These are phyloP conservation scores for Xiphorhynchus erythropygius DNA, from an alignment of 2,797 vertebrate species.

Conservation along the genomic window DNA sequence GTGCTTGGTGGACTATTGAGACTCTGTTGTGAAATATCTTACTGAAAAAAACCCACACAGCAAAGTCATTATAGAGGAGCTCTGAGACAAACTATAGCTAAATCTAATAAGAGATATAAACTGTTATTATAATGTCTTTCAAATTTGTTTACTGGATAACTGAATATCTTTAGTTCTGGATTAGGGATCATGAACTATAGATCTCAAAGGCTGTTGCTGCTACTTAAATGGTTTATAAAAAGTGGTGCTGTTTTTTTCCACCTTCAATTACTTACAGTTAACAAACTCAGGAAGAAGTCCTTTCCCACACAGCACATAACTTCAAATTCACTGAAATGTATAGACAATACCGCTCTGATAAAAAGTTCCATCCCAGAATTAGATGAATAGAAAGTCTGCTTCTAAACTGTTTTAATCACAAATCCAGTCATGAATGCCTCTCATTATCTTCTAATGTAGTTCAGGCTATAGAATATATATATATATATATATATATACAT, in stretches of 20 bases:
- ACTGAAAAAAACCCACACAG: background rate
- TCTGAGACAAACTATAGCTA: background rate
- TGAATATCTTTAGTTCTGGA: slow-evolving; percentile 49
- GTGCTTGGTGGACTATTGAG: background rate
- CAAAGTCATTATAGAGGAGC: background rate
- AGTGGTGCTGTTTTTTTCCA: background rate
- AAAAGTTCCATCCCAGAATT: slow-evolving; percentile 27
- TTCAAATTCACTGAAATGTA: slow-evolving; percentile 43
- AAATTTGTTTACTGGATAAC: slow-evolving; percentile 56
- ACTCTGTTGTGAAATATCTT: background rate
- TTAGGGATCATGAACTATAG: slow-evolving; percentile 7
- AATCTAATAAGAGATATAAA: background rate
- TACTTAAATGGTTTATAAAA: slow-evolving; percentile 49
- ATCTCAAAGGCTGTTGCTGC: background rate
- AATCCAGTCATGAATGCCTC: background rate
- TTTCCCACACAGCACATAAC: slow-evolving; percentile 5
- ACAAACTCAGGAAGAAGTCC: background rate
- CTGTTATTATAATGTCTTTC: slow-evolving; percentile 41
- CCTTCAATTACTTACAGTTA: slow-evolving; percentile 57
- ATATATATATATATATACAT: background rate
- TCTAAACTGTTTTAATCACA: slow-evolving; percentile 56
- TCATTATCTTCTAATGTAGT: slow-evolving; percentile 21
- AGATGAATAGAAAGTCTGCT: background rate
- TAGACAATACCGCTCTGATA: background rate
- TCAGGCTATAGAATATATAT: background rate